These are phyloP conservation scores for Spondyliosoma cantharus DNA, from an alignment of 2,797 vertebrate genomes.

Conservation along the genomic window DNA sequence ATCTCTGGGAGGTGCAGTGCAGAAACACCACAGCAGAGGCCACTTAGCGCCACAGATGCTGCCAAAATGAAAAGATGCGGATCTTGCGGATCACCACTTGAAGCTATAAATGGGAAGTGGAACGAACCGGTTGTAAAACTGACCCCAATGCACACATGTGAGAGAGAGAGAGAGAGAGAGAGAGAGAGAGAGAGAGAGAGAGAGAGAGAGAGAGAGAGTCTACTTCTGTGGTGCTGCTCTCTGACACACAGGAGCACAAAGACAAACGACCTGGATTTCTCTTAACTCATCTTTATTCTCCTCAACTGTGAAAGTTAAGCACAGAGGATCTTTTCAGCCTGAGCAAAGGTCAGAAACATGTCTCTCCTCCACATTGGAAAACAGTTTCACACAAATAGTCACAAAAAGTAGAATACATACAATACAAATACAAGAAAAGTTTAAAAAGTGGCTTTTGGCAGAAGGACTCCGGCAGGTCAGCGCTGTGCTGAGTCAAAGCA, in stretches of 20 bases:
- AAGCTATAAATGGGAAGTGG: conserved; percentile 59
- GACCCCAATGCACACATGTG: conserved; percentile 32
- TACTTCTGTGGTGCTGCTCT: no score
- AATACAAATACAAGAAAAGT: background rate
- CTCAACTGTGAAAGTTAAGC: background rate
- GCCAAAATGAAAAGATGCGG: conserved; percentile 56
- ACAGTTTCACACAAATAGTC: background rate
- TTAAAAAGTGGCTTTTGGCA: background rate
- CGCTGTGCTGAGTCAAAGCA: background rate
- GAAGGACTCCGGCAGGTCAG: no score
- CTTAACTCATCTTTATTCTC: background rate
- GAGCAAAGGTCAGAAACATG: background rate
- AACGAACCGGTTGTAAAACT: conserved; percentile 53
- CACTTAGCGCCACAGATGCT: conserved; percentile 40
- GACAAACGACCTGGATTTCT: background rate
- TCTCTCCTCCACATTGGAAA: background rate
- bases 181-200: background rate
- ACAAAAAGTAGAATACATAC: background rate
- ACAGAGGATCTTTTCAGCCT: background rate
- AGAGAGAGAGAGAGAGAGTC: background rate
- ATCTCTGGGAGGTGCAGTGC: conserved; percentile 46
- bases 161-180: background rate
- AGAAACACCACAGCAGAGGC: conserved; percentile 47
- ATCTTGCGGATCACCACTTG: conserved; percentile 34
- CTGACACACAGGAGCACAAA: no score